Base-by-base conservation (phyloP, 2,888 invertebrate genomes). In the Melanotus villosus region DNA sequence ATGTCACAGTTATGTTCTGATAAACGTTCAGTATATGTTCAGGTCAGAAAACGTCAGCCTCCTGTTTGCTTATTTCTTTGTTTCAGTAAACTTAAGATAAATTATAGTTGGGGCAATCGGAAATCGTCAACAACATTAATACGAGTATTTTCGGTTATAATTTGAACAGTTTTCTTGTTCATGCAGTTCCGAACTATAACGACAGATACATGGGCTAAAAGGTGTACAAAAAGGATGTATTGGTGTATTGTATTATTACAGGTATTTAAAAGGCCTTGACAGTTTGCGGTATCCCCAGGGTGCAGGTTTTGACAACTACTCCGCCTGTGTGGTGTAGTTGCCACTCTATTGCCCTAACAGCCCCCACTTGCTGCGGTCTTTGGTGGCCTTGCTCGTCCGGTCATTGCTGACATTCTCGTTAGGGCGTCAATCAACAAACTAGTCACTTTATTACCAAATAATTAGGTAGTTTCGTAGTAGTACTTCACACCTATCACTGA, bases 241-340 rank as follows among this genome's bases (percentile, higher is more conserved):
- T 3, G 26, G 26, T 10, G 16, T 30, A 32, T 7, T 52, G 52
- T 32, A 47, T 23, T 47, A 47, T 47, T 47, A 32, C 32, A 32
- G 52, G 52, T 32, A 52, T 32, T 52, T 52, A 52, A 18, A 52
- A 52, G 32, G 26, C 68, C 73, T 73, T 75, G 77, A 71, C 76
- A 71, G 77, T 74, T 76, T 76, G 77, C 66, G 76, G 76, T 73
- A 68, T 75, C 75, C 75, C 74, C 71, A 62, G 77, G 77, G 77
- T 77, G 75, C 73, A 73, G 72, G 75, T 75, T 76, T 75, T 76
- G 78, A 78, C 78, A 78, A 72, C 73, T 70, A 73, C 76, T 70
- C 76, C 75, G 74, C 76, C 78, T 66, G 62, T 70, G 73, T 68
- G 62, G 63, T 68, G 73, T 66, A 70, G 54, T 59, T 58, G 68